phyloP scores from a whole-genome alignment of 2,888 invertebrate species.

The Linnaemya tessellans region DNA sequence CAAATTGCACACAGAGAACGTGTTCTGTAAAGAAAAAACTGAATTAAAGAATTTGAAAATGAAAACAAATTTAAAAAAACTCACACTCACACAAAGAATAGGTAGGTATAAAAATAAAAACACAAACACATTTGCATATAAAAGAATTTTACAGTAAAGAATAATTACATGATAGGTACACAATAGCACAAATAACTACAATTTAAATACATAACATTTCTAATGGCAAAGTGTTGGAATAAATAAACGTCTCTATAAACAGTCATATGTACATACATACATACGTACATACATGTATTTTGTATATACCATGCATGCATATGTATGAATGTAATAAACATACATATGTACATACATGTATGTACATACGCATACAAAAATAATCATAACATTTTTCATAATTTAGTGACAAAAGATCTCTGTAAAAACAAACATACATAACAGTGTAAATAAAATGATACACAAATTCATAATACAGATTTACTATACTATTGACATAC shows the following conservation, averaged over 20 bases:
- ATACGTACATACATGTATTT: neutral
- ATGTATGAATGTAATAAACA: neutral
- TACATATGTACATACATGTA: neutral
- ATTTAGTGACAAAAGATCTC: neutral
- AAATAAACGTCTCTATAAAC: neutral
- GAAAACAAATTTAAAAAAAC: slow-evolving; percentile 57
- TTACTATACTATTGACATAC: neutral
- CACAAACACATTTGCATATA: slow-evolving; percentile 23
- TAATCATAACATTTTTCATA: neutral
- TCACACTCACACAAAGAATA: slow-evolving; percentile 17
- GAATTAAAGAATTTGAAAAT: slow-evolving; percentile 43
- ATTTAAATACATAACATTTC: slow-evolving; percentile 37
- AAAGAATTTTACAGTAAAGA: neutral
- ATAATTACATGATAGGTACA: slow-evolving; percentile 21
- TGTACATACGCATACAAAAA: neutral
- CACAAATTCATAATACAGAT: neutral
- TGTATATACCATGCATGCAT: neutral
- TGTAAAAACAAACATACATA: neutral
- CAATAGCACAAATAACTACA: neutral
- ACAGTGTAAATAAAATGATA: neutral
- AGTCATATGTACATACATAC: neutral
- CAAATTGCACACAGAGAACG: slow-evolving; percentile 1
- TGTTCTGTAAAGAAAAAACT: slow-evolving; percentile 1
- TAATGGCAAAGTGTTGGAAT: slow-evolving; percentile 31
- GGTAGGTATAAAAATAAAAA: slow-evolving; percentile 42